These are phyloP conservation scores for Megalops atlanticus DNA, from an alignment of 2,113 vertebrate genomes.

Conservation along the genomic window DNA sequence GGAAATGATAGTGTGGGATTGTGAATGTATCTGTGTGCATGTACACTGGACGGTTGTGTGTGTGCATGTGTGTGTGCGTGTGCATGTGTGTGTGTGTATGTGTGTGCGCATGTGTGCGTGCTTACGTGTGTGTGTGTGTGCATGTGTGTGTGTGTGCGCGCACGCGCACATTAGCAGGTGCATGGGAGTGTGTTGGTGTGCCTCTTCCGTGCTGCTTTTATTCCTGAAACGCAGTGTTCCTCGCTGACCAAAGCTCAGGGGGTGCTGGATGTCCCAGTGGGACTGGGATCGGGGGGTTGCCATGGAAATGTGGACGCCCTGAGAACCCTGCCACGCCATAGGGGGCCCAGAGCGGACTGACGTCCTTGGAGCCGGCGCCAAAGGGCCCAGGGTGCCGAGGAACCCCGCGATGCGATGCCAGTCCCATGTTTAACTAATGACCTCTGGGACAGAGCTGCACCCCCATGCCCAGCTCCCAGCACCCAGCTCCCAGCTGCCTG, in stretches of 20 bases:
- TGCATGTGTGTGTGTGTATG: not conserved
- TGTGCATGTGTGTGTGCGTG: not conserved
- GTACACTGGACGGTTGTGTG: no score
- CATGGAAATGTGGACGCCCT: not conserved
- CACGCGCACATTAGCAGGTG: not conserved
- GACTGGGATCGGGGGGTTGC: not conserved
- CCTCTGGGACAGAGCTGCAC: constrained; percentile 69
- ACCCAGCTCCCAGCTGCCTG: constrained; percentile 65
- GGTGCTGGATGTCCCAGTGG: not conserved
- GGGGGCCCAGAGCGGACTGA: not conserved
- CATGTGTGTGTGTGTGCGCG: not conserved
- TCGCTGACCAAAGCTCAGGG: not conserved
- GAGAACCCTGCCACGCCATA: not conserved
- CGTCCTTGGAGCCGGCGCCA: constrained; percentile 16
- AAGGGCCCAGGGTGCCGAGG: constrained; percentile 52
- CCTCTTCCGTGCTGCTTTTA: constrained; percentile 7
- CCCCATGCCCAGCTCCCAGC: constrained; percentile 69
- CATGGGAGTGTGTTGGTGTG: constrained; percentile 1
- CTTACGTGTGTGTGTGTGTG: not conserved
- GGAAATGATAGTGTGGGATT: not conserved
- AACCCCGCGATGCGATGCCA: constrained; percentile 64
- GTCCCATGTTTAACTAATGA: constrained; percentile 76
- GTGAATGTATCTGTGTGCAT: not conserved
- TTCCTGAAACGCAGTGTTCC: constrained; percentile 2
- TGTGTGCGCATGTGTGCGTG: not conserved